These are phyloP conservation scores for Pseudomyrmex pallidus DNA, from an alignment of 1,140 invertebrate species.

Conservation along the genomic window DNA sequence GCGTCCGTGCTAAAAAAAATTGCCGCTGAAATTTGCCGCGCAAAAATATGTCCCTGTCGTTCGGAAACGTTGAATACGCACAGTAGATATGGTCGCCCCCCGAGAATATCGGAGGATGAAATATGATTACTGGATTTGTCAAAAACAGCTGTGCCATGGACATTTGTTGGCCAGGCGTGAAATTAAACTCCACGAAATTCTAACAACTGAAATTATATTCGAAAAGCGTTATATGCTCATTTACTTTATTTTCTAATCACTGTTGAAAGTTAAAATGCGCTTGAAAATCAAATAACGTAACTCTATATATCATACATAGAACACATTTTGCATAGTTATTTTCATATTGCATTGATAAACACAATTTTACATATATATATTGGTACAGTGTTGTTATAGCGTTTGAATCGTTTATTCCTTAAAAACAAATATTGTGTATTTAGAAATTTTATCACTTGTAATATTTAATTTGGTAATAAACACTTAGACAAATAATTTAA, in stretches of 20 bases:
- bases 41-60: conserved; percentile 41
- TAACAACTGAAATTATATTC: conserved; percentile 47
- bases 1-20: conserved; percentile 48
- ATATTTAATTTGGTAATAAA: too few species aligned
- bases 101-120: conserved; percentile 67
- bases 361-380: neutral
- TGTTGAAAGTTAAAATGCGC: neutral
- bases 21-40: conserved; percentile 42
- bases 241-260: conserved; percentile 31
- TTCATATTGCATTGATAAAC: neutral
- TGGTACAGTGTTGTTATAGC: neutral
- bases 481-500: too few species aligned
- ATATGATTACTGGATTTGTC: conserved; percentile 74
- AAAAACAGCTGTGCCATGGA: conserved; percentile 73
- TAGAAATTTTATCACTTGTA: too few species aligned
- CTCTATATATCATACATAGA: neutral
- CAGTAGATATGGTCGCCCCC: conserved; percentile 47
- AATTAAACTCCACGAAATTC: conserved; percentile 71
- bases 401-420: neutral
- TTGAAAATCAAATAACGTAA: neutral
- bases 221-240: conserved; percentile 15
- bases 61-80: conserved; percentile 49
- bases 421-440: too few species aligned
- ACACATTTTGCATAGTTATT: neutral
- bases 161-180: conserved; percentile 66